These are phyloP conservation scores for Pangasianodon hypophthalmus DNA, from an alignment of 2,113 vertebrate genomes.

Conservation along the genomic window DNA sequence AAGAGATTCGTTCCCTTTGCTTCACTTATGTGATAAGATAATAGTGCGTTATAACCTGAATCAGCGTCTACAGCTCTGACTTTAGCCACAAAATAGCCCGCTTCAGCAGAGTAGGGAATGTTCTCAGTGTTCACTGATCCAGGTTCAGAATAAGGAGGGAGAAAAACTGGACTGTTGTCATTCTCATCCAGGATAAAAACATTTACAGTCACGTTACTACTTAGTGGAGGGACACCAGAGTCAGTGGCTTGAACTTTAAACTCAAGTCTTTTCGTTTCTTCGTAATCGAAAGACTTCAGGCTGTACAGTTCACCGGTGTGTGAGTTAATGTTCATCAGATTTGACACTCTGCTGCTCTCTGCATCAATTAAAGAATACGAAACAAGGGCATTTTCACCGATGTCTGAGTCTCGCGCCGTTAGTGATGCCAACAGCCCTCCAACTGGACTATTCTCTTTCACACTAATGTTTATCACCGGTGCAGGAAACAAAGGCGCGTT, in stretches of 20 bases:
- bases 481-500: conserved; percentile 76
- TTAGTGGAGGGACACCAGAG: conserved; percentile 55
- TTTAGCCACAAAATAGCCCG: too few relatives aligned
- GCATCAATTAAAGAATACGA: background rate
- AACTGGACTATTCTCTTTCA: conserved; percentile 77
- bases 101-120: conserved; percentile 55
- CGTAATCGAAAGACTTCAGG: conserved; percentile 62
- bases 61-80: too few relatives aligned
- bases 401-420: conserved; percentile 42
- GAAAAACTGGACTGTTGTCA: conserved; percentile 21
- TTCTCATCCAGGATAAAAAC: conserved; percentile 13
- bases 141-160: conserved; percentile 56
- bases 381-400: conserved; percentile 19
- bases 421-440: conserved; percentile 22
- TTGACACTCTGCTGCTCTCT: conserved; percentile 38
- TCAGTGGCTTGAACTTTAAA: conserved; percentile 65
- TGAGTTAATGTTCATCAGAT: conserved; percentile 70
- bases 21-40: too few relatives aligned
- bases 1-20: too few relatives aligned
- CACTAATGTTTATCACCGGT: conserved; percentile 64
- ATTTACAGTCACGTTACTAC: conserved; percentile 41
- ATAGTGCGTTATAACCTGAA: too few relatives aligned
- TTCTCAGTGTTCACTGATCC: conserved; percentile 58
- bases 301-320: conserved; percentile 64
- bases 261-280: conserved; percentile 61